A percentile compares a stretch with the other conserved stretches of the same genome.
Evolutionary conservation across 2,888 invertebrate species (phyloP).

Genomic region (Odontocolon sp.): DNA sequence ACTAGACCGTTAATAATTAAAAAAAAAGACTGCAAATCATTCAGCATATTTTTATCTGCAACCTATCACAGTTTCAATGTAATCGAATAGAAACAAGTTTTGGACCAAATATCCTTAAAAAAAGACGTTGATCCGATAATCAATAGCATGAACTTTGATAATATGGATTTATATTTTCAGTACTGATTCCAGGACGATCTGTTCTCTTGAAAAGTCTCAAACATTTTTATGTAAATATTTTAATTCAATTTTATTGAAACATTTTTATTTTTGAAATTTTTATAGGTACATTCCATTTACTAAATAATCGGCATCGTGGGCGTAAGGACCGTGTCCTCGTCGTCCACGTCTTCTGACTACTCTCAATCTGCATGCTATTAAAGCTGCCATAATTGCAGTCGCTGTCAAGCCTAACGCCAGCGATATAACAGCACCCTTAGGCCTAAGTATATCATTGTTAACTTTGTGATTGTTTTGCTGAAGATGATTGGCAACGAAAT

Average conservation of each 20-base stretch:
- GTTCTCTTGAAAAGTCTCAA: neutral
- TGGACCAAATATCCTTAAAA: no score
- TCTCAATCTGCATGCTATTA: conserved; percentile 92
- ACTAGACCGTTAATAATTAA: conserved; percentile 74
- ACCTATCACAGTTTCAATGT: no score
- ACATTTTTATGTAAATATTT: conserved; percentile 31
- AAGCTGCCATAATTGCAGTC: conserved; percentile 89
- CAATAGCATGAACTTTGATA: conserved; percentile 25
- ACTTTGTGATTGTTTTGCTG: conserved; percentile 68
- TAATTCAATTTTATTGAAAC: conserved; percentile 44
- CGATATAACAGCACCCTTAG: conserved; percentile 91
- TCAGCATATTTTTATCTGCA: no score
- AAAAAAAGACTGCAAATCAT: neutral
- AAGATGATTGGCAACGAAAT: conserved; percentile 72
- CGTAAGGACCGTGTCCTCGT: conserved; percentile 90
- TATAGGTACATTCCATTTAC: conserved; percentile 99
- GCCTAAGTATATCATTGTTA: conserved; percentile 80
- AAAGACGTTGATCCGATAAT: no score
- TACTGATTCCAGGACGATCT: no score
- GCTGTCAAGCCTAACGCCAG: conserved; percentile 90
- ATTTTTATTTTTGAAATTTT: conserved; percentile 80
- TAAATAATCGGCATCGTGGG: conserved; percentile 97
- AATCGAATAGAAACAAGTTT: no score
- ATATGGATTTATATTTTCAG: conserved; percentile 47
- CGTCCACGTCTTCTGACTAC: conserved; percentile 88